phyloP scores from a whole-genome alignment of 2,113 vertebrate genomes.

The Australoheros scitulus region DNA sequence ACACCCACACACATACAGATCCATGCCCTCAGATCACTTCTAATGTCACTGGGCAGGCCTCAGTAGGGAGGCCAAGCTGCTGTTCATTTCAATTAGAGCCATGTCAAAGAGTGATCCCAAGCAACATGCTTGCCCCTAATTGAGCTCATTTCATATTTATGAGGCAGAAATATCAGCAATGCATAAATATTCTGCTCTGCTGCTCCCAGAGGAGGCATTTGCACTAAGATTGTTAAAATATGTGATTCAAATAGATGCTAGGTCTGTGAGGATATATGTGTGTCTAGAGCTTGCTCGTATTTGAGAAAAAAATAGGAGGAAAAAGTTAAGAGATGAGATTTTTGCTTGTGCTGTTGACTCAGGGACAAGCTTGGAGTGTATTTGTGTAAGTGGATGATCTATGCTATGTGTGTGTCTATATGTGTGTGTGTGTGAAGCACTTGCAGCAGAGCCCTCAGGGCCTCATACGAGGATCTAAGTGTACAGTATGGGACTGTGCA shows the following conservation, averaged over 20 bases:
- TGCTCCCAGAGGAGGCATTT: not conserved
- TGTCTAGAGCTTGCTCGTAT: not conserved
- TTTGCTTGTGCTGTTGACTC: constrained; percentile 10
- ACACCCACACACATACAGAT: not conserved
- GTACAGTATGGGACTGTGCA: not conserved
- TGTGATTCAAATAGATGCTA: not conserved
- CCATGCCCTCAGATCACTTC: constrained; percentile 40
- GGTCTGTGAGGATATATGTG: not conserved
- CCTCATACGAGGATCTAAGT: not conserved
- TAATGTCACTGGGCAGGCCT: constrained; percentile 54
- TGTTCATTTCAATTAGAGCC: constrained; percentile 67
- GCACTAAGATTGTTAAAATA: not conserved
- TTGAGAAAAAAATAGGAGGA: not conserved
- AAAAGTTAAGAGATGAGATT: not conserved
- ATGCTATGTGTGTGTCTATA: not conserved
- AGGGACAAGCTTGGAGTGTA: not conserved
- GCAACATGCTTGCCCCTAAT: not conserved
- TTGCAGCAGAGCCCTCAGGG: constrained; percentile 13
- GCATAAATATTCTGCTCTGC: constrained; percentile 13
- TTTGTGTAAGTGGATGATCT: constrained; percentile 12
- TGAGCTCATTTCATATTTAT: constrained; percentile 65
- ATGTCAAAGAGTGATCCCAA: constrained; percentile 36
- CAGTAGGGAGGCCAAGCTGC: constrained; percentile 36
- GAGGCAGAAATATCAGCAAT: constrained; percentile 19
- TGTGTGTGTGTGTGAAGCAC: not conserved